Evolutionary conservation across 2,113 vertebrate species (phyloP).

Genomic region (Petaurus breviceps): DNA sequence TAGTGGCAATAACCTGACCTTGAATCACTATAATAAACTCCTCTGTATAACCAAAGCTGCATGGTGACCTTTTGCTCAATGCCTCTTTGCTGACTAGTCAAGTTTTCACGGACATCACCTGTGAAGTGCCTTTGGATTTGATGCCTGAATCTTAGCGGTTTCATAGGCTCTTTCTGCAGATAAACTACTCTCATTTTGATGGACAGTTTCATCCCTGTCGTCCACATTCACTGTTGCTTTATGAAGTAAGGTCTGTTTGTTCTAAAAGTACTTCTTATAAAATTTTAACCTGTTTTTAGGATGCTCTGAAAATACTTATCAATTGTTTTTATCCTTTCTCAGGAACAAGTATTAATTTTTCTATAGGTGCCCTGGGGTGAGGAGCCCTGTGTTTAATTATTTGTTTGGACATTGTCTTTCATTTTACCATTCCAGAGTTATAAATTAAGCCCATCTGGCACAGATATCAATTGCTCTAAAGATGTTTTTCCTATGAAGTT

Average conservation of each 20-base stretch:
- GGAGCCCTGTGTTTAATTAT: background rate
- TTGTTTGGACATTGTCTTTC: background rate
- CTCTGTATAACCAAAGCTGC: background rate
- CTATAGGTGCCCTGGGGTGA: background rate
- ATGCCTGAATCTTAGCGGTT: background rate
- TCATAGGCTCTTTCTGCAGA: background rate
- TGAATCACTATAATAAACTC: background rate
- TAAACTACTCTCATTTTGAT: background rate
- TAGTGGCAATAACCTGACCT: background rate
- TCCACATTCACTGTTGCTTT: background rate
- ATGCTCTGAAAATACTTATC: background rate
- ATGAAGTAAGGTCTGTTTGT: background rate
- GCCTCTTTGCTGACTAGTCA: background rate
- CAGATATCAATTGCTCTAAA: background rate
- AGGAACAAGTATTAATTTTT: background rate
- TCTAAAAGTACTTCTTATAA: background rate
- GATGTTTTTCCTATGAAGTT: background rate
- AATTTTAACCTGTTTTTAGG: background rate
- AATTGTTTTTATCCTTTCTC: background rate
- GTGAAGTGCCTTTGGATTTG: background rate
- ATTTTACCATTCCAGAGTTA: background rate
- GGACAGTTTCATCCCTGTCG: background rate
- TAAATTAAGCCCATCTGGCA: background rate
- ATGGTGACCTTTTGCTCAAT: background rate
- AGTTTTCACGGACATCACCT: background rate